Evolutionary conservation across 2,113 vertebrate species (phyloP).

Genomic region (Daphoenositta chrysoptera): DNA sequence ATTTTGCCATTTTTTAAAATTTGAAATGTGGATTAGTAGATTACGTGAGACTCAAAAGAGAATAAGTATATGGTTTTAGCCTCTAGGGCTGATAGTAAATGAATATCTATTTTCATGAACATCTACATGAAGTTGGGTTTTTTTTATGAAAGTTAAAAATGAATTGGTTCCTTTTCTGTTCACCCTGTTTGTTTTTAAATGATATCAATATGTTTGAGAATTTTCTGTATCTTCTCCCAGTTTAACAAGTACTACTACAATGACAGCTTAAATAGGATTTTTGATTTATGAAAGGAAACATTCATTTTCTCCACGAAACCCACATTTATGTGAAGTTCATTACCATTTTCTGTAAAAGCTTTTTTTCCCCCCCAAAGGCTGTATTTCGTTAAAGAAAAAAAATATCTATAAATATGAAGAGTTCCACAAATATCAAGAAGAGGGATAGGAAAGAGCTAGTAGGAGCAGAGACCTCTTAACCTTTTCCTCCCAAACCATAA

Average conservation of each 20-base stretch:
- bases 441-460: neutral
- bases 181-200: slow-evolving; percentile 4
- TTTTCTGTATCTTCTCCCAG: neutral
- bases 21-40: neutral
- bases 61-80: neutral
- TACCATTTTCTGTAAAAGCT: neutral
- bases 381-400: neutral
- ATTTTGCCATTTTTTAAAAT: slow-evolving; percentile 4
- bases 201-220: neutral
- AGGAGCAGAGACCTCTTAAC: neutral
- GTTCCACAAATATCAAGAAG: neutral
- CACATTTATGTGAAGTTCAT: neutral
- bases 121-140: neutral
- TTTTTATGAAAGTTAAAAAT: slow-evolving; percentile 12
- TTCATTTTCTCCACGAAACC: neutral
- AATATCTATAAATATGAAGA: neutral
- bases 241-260: neutral
- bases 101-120: slow-evolving; percentile 31
- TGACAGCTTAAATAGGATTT: neutral
- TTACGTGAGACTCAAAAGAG: neutral
- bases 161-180: neutral
- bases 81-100: neutral
- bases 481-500: neutral
- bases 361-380: neutral
- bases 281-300: neutral